Base-by-base conservation (phyloP, 2,113 vertebrate genomes). In the Pseudolaguvia tuberculata region DNA sequence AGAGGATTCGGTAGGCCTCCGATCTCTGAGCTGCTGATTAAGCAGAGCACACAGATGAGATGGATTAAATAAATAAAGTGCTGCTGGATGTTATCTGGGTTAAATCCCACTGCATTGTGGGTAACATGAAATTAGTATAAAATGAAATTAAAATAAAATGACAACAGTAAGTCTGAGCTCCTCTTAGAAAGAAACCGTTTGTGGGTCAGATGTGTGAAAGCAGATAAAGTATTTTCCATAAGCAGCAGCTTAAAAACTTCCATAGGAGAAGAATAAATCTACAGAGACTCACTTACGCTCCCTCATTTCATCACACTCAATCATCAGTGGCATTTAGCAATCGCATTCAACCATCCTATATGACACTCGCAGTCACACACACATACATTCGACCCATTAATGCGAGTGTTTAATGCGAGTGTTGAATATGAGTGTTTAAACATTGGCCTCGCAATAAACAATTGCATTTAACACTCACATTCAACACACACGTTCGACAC, bases 141-240 rank as follows among this genome's bases (percentile, higher is more conserved):
- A 8, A 13, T n/a, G 2, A 2, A 29, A 29, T 8, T 6, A 27
- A 58, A 58, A 4, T 15, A 14, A 57, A 1, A 42, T 5, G n/a
- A n/a, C 23, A 15, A 45, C n/a, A 17, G 42, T 39, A 63, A 65
- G 59, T 62, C 5, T 6, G n/a, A 17, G 42, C 39, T 42, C 9
- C 39, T 42, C 8, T 42, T 42, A 42, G 39, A 5, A 9, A 42
- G 39, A 42, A 9, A 42, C 39, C 1, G 39, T 42, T 42, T 42
- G 39, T 42, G 39, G 39, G 39, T 65, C 67, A 29, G 59, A 52
- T 48, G 68, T 21, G 23, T 79, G 65, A 53, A 74, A 82, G 61
- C 78, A 75, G 79, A 72, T 63, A 39, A 62, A 72, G 69, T 79
- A 72, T 78, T 80, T 82, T 83, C 76, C 81, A 73, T 77, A 63